Evolutionary conservation across 2,888 invertebrate species (phyloP), one percentile per base, ranked within the genome.

Genomic region (Sabellastarte sp.): DNA sequence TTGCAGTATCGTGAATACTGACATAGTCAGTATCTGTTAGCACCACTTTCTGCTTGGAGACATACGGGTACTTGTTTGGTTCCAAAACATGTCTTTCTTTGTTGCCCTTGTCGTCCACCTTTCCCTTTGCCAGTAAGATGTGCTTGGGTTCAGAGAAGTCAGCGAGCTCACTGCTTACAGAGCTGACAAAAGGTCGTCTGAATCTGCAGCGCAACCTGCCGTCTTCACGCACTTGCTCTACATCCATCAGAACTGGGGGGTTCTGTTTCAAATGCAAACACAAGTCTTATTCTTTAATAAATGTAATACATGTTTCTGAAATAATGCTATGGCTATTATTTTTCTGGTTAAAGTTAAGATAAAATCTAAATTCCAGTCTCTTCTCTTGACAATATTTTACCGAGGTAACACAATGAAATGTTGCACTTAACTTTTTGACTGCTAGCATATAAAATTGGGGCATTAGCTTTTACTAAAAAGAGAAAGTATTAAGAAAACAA

Each of bases 71-170:
- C 57, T 72, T 72, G 61, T 58, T 61, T 3, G 70, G 64, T 63
- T 72, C 72, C 31, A 69, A 62, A 4, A 41, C 59, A 55, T 72
- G 72, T 24, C 57, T 58, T 58, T 51, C 28, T 61, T 70, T 70
- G 31, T 10, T 57, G 24, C 68, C 68, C 1, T 59, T 58, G 1
- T 57, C 32, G 50, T 60, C 61, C n/a, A 67, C 63, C 31, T 51
- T 41, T 33, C 78, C 78, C 59, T 69, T 68, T n/a, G 75, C 76
- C 24, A 78, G 65, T 26, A 78, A 64, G 15, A 78, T 50, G 59
- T 73, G 65, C 62, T 67, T 75, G 29, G 63, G 31, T 24, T 56
- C 60, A 5, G 24, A 33, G 29, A 63, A 52, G 50, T 59, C 61
- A 5, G 24, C 51, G 29, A 63, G 56, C 32, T 59, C 61, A 52